A percentile compares a stretch with the other conserved stretches of the same genome.
phyloP scores from a whole-genome alignment of 1,140 invertebrate species.

The Periplaneta americana region DNA sequence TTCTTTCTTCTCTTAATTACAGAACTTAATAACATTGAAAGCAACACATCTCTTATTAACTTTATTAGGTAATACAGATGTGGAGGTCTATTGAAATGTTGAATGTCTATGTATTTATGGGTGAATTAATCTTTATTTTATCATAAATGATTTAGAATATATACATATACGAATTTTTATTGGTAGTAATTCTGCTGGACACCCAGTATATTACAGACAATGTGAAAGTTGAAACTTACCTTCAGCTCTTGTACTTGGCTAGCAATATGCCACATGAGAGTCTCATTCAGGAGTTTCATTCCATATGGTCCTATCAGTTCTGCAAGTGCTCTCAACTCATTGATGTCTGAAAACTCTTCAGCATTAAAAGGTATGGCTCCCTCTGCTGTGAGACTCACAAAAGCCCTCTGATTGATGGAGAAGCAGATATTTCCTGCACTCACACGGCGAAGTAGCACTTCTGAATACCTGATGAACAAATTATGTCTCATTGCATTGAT shows the following conservation, averaged over 20 bases:
- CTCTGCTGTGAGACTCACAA: conserved; percentile 87
- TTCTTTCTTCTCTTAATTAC: too few species aligned
- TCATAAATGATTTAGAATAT: too few species aligned
- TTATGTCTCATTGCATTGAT: background rate
- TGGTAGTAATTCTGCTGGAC: too few species aligned
- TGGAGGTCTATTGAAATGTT: too few species aligned
- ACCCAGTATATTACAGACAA: too few species aligned
- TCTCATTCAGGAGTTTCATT: conserved; percentile 95
- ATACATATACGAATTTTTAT: too few species aligned
- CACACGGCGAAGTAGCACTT: conserved; percentile 87
- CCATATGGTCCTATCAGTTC: conserved; percentile 98
- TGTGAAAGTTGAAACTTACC: conserved; percentile 26
- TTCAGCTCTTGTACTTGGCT: conserved; percentile 97
- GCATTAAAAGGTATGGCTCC: conserved; percentile 88
- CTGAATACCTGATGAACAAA: conserved; percentile 66
- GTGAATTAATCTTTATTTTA: too few species aligned
- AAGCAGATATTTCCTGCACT: conserved; percentile 95
- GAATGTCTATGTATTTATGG: too few species aligned
- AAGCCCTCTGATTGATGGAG: conserved; percentile 92
- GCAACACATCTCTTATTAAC: too few species aligned
- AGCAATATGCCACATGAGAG: conserved; percentile 96
- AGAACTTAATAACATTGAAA: too few species aligned
- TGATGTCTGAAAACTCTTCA: conserved; percentile 97
- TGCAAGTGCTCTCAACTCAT: conserved; percentile 92
- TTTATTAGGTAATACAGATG: too few species aligned